Evolutionary conservation across 2,113 vertebrate species (phyloP).

Genomic region (Eulemur macaco): DNA sequence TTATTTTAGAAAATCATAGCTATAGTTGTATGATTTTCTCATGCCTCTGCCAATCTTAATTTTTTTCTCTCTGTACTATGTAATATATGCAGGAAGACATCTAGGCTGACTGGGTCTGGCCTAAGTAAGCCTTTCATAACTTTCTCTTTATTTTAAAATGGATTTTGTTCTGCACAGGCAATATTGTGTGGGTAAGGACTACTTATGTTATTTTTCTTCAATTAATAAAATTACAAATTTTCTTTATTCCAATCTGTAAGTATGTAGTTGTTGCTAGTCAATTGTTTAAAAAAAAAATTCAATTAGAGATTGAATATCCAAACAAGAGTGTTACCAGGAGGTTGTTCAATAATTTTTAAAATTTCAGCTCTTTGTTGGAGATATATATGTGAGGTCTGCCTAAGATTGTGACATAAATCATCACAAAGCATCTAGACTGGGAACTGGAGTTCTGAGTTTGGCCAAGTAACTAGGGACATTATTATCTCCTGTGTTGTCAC

Average conservation of each 20-base stretch:
- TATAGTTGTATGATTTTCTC: background rate
- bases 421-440: background rate
- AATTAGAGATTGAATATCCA: background rate
- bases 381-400: background rate
- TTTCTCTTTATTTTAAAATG: background rate
- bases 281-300: background rate
- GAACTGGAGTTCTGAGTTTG: background rate
- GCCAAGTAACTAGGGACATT: background rate
- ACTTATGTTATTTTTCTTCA: background rate
- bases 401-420: background rate
- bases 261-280: background rate
- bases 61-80: background rate
- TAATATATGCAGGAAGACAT: background rate
- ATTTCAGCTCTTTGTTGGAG: background rate
- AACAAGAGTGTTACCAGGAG: background rate
- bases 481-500: background rate
- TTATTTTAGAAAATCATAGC: background rate
- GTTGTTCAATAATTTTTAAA: background rate
- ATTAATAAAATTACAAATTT: slow-evolving; percentile 23
- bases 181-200: background rate
- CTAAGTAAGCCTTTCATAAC: background rate
- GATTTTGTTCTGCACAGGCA: background rate
- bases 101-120: background rate
- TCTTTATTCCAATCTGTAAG: background rate
- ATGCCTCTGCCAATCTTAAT: background rate